A percentile compares a stretch with the other conserved stretches of the same genome.
Evolutionary conservation across 2,888 invertebrate genomes (phyloP).

Genomic region (Synanthedon myopaeformis): DNA sequence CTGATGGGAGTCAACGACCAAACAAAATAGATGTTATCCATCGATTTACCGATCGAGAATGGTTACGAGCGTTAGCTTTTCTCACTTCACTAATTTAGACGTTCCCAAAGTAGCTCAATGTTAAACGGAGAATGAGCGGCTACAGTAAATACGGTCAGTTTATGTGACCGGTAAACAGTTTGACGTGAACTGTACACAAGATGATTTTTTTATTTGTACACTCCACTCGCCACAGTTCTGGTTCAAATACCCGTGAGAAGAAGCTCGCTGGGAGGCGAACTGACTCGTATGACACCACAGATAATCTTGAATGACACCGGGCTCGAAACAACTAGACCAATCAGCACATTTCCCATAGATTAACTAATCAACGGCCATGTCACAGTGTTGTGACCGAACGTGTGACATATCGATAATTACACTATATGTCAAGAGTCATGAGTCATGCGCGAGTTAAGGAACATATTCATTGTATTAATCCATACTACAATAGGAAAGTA

Average conservation of each 20-base stretch:
- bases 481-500: too few species aligned
- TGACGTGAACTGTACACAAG: slow-evolving; percentile 68
- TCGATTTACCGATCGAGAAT: slow-evolving; percentile 59
- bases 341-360: slow-evolving; percentile 39
- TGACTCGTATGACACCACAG: slow-evolving; percentile 11
- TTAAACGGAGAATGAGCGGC: slow-evolving; percentile 62
- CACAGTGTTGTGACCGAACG: slow-evolving; percentile 18
- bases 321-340: slow-evolving; percentile 25
- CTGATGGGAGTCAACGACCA: slow-evolving; percentile 38
- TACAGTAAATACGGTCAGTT: slow-evolving; percentile 60
- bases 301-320: slow-evolving; percentile 58
- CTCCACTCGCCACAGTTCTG: slow-evolving; percentile 47
- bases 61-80: slow-evolving; percentile 64
- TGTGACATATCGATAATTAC: slow-evolving; percentile 22
- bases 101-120: slow-evolving; percentile 63
- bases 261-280: slow-evolving; percentile 10
- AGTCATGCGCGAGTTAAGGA: too few species aligned
- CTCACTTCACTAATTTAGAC: slow-evolving; percentile 68
- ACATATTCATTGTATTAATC: too few species aligned
- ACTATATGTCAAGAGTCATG: neutral
- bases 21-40: slow-evolving; percentile 59
- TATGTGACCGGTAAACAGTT: slow-evolving; percentile 60
- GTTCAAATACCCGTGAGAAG: slow-evolving; percentile 68
- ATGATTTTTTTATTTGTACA: slow-evolving; percentile 59
- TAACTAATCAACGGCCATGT: slow-evolving; percentile 31